phyloP scores from a whole-genome alignment of 1,140 invertebrate species.

The Drosophila serrata region DNA sequence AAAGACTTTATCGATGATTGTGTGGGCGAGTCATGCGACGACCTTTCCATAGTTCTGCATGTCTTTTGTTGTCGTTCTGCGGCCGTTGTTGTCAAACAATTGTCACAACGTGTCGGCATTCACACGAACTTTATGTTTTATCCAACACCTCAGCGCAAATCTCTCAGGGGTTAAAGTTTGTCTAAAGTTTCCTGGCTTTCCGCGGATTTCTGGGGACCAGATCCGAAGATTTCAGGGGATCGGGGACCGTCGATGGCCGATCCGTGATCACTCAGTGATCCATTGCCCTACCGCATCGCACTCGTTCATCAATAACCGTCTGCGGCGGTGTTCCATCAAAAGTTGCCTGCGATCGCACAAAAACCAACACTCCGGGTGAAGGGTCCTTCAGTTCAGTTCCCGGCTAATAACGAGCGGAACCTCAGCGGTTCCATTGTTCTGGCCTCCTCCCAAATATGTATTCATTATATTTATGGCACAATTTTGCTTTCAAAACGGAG shows the following conservation, averaged over 20 bases:
- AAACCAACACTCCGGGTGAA: slow-evolving; percentile 74
- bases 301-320: slow-evolving; percentile 46
- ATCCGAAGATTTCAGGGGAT: neutral
- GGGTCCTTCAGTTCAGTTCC: slow-evolving; percentile 70
- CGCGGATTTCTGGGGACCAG: neutral
- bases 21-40: slow-evolving; percentile 61
- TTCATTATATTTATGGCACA: slow-evolving; percentile 82
- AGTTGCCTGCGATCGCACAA: slow-evolving; percentile 61
- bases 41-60: slow-evolving; percentile 66
- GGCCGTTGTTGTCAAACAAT: slow-evolving; percentile 76
- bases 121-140: slow-evolving; percentile 84
- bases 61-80: slow-evolving; percentile 35
- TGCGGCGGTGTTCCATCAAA: slow-evolving; percentile 64
- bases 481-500: slow-evolving; percentile 60
- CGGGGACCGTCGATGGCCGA: neutral
- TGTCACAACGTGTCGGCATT: slow-evolving; percentile 84
- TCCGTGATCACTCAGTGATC: slow-evolving; percentile 34
- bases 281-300: slow-evolving; percentile 71
- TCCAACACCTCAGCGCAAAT: slow-evolving; percentile 68
- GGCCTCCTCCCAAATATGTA: slow-evolving; percentile 43
- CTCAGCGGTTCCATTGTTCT: slow-evolving; percentile 59
- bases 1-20: slow-evolving; percentile 74
- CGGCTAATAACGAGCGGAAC: slow-evolving; percentile 77
- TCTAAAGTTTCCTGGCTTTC: slow-evolving; percentile 1
- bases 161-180: slow-evolving; percentile 58